Evolutionary conservation across 1,140 invertebrate genomes (phyloP).

Genomic region (Lanistes nyassanus): DNA sequence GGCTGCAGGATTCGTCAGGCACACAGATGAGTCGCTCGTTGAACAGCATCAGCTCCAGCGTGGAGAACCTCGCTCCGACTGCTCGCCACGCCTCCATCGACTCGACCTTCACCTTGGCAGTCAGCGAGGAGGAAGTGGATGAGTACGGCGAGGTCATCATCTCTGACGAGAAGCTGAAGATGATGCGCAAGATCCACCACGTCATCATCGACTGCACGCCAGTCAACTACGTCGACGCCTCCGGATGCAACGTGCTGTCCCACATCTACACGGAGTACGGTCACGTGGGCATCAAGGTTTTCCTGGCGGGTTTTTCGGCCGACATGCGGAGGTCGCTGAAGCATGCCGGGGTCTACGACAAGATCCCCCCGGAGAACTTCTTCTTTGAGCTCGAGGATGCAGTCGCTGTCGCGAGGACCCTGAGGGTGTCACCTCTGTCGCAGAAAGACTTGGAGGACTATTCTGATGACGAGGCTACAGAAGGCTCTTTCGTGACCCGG

Average conservation of each 20-base stretch:
- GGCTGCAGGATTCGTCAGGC: not conserved
- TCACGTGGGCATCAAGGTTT: constrained; percentile 57
- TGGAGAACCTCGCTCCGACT: not conserved
- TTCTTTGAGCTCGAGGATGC: constrained; percentile 57
- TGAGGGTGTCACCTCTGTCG: constrained; percentile 38
- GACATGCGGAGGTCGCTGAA: constrained; percentile 51
- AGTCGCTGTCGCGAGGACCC: constrained; percentile 48
- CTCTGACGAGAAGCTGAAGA: constrained; percentile 51
- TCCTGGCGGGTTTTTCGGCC: constrained; percentile 48
- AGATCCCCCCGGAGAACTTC: constrained; percentile 49
- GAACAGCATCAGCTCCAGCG: constrained; percentile 10
- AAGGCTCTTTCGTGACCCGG: constrained; percentile 59
- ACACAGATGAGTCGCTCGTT: not conserved
- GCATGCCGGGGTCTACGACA: constrained; percentile 53
- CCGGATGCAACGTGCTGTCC: constrained; percentile 64
- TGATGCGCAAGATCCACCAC: constrained; percentile 56
- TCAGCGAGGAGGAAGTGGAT: constrained; percentile 54
- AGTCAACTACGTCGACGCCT: constrained; percentile 67
- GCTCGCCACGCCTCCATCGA: constrained; percentile 19
- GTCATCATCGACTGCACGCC: constrained; percentile 65
- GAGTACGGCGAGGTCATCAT: constrained; percentile 54
- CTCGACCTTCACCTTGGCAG: constrained; percentile 31
- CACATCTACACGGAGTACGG: constrained; percentile 59
- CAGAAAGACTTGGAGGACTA: constrained; percentile 48
- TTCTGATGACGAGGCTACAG: constrained; percentile 55